Conservation (phyloP, 1,140 invertebrate genomes). For the Palaemon carinicauda region DNA sequence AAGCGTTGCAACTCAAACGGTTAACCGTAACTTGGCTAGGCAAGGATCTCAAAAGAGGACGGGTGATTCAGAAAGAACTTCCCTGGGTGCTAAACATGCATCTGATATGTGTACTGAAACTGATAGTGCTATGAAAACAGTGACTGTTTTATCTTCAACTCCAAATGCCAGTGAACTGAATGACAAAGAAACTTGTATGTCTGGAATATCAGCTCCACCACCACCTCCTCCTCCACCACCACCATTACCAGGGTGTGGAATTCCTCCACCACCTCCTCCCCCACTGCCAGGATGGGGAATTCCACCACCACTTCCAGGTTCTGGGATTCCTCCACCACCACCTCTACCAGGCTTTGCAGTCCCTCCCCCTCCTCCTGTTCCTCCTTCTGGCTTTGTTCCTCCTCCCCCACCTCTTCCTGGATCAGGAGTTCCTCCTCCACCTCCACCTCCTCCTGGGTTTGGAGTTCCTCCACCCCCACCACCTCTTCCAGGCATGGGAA, state of each 20-base stretch:
- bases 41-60: no score
- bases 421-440: slow-evolving; percentile 47
- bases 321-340: slow-evolving; percentile 67
- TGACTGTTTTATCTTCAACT: neutral
- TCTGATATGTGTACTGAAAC: no score
- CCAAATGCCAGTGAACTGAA: no score
- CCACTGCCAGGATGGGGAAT: slow-evolving; percentile 62
- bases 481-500: neutral
- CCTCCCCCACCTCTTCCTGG: slow-evolving; percentile 43
- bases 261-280: slow-evolving; percentile 65
- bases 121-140: neutral
- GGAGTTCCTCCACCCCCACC: slow-evolving; percentile 9
- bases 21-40: slow-evolving; percentile 55
- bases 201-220: slow-evolving; percentile 24
- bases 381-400: slow-evolving; percentile 62
- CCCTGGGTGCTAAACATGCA: no score
- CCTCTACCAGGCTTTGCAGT: slow-evolving; percentile 63
- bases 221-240: slow-evolving; percentile 58
- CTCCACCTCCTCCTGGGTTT: slow-evolving; percentile 9
- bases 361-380: slow-evolving; percentile 63
- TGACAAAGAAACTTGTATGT: no score
- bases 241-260: slow-evolving; percentile 63
- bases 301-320: slow-evolving; percentile 63
- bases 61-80: no score
- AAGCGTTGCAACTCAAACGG: slow-evolving; percentile 29